Percentiles rank a stretch among this genome's conserved stretches.
Evolutionary conservation across 2,888 invertebrate genomes (phyloP).

Genomic region (Eutolmus rufibarbis): DNA sequence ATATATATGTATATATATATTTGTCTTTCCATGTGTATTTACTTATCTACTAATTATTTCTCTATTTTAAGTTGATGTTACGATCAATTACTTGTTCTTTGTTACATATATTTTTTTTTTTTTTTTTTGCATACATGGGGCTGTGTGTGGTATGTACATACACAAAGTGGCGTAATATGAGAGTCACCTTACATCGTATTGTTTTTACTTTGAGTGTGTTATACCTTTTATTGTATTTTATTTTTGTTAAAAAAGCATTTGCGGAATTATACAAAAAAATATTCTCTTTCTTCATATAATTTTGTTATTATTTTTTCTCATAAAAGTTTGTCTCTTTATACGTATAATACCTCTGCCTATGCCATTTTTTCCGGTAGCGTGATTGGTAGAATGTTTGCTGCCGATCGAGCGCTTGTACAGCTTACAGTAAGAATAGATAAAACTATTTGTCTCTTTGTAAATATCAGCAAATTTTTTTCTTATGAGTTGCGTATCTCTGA

Average conservation of each 20-base stretch:
- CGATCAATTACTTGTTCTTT: conserved; percentile 17
- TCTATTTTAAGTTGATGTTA: conserved; percentile 30
- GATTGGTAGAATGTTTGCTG: conserved; percentile 10
- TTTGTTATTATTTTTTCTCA: neutral
- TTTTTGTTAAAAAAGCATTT: conserved; percentile 33
- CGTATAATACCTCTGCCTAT: conserved; percentile 6
- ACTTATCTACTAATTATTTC: conserved; percentile 33
- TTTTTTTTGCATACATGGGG: neutral
- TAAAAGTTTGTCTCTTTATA: neutral
- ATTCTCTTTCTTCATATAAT: conserved; percentile 23
- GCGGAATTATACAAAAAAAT: conserved; percentile 38
- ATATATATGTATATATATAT: conserved; percentile 9
- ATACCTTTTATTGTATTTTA: conserved; percentile 9
- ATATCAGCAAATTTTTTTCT: conserved; percentile 14
- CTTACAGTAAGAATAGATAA: conserved; percentile 10
- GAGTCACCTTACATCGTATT: conserved; percentile 4
- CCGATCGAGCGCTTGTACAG: neutral
- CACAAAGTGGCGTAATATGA: conserved; percentile 7
- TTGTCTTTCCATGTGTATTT: conserved; percentile 12
- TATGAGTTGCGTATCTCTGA: conserved; percentile 2
- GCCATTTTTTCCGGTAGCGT: neutral
- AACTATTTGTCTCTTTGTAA: conserved; percentile 20
- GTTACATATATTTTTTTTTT: neutral
- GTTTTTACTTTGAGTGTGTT: neutral
- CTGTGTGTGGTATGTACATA: conserved; percentile 9